Evolutionary conservation across 1,140 invertebrate species (phyloP).

Genomic region (Rhagoletis zephyria): DNA sequence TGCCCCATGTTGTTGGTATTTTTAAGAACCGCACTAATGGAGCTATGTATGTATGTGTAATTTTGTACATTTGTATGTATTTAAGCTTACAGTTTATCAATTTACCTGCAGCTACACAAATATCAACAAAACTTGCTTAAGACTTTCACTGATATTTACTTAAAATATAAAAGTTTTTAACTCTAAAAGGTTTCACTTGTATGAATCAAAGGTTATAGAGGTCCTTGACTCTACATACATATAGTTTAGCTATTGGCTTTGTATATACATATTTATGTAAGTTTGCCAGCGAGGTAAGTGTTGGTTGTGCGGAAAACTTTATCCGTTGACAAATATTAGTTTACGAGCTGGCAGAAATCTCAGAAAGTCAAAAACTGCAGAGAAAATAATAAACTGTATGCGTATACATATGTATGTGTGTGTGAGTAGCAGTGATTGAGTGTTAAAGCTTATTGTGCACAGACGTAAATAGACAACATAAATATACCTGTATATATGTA

Average conservation of each 20-base stretch:
- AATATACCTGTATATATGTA: no score
- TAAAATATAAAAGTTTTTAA: conserved; percentile 4
- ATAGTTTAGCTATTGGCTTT: neutral
- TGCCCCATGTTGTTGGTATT: no score
- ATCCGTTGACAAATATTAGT: conserved; percentile 33
- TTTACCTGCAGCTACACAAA: neutral
- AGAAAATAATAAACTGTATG: neutral
- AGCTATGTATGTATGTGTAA: no score
- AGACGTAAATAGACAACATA: no score
- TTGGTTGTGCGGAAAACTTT: neutral
- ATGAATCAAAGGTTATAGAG: neutral
- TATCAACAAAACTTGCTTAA: neutral
- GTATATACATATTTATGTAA: neutral
- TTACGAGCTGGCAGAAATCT: neutral
- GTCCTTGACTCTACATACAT: neutral
- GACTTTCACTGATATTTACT: conserved; percentile 15
- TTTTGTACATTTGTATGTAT: no score
- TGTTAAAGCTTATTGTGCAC: no score
- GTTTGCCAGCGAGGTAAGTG: neutral
- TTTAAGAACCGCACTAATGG: no score
- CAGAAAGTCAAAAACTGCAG: neutral
- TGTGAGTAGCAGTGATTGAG: neutral
- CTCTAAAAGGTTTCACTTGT: neutral
- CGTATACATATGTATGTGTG: no score
- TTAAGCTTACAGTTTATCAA: neutral